Evolutionary conservation across 2,797 vertebrate genomes (phyloP), one percentile per base, ranked within the genome.

Genomic region (Galago senegalensis): DNA sequence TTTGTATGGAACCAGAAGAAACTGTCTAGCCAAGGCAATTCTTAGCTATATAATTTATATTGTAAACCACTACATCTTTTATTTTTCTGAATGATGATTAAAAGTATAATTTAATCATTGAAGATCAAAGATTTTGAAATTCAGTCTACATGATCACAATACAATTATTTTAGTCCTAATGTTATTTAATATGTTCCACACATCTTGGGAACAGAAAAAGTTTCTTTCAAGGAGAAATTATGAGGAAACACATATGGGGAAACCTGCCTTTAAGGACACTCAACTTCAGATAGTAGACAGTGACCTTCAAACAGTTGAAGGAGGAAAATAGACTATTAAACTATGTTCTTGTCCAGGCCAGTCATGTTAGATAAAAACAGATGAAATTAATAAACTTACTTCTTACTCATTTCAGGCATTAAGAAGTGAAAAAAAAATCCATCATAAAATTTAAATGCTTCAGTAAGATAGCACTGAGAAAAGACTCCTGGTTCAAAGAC

Each of bases 71-170:
- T 61, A 70, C 17, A 81, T 69, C 14, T 27, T 23, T 75, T 61
- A n/a, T 58, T 29, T 46, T 61, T 17, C 7, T 40, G 2, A 76
- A 17, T 72, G 34, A 80, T 6, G 17, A 56, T 72, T 86, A 63
- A 86, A 86, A 67, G 21, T 61, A 27, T 83, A 37, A 58, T 34
- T 89, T 58, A 63, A 31, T 49, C n/a, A 73, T 79, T 97, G 10
- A 77, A 72, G 29, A 79, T 29, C 4, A 87, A 65, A n/a, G 79
- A 60, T n/a, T 46, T 13, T 65, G n/a, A 94, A 40, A 79, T 96
- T 81, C 10, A 67, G 18, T 43, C 63, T 87, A 10, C 63, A 87
- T n/a, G 61, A 31, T 34, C 40, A 53, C 11, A 17, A 17, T 56
- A 53, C 49, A 53, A n/a, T 82, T 92, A n/a, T 70, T 75, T 91